A percentile compares a stretch with the other conserved stretches of the same genome.
Evolutionary conservation across 2,888 invertebrate genomes (phyloP).

Genomic region (Aquatica leii): DNA sequence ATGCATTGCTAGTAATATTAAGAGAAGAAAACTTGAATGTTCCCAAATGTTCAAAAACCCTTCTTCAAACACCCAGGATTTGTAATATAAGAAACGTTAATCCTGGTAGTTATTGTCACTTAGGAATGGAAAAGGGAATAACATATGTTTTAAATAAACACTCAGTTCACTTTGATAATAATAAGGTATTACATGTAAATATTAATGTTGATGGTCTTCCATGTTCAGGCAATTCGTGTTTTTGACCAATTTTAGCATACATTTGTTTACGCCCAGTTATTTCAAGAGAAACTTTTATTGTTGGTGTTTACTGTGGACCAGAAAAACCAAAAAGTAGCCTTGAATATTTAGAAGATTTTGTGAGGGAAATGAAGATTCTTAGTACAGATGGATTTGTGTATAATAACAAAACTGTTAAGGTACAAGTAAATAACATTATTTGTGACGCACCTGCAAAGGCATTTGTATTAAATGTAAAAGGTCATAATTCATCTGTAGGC

Average conservation of each 20-base stretch:
- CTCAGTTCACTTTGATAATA: not conserved
- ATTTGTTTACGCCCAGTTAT: not conserved
- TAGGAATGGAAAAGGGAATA: not conserved
- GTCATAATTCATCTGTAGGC: not conserved
- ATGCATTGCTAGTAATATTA: not conserved
- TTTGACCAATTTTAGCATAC: not conserved
- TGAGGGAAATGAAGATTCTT: no score
- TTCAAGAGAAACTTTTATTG: not conserved
- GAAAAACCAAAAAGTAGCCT: not conserved
- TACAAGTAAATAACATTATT: not conserved
- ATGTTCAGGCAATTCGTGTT: no score
- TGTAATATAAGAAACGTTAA: not conserved
- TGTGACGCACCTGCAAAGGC: slow-evolving; percentile 1
- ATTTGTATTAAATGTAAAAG: no score
- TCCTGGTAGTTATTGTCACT: not conserved
- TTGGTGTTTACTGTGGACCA: not conserved
- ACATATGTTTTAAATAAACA: not conserved
- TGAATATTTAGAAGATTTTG: not conserved
- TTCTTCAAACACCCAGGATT: not conserved
- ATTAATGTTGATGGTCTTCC: not conserved
- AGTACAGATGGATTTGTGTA: no score
- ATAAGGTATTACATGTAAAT: not conserved
- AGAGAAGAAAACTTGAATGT: not conserved
- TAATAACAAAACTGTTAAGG: no score
- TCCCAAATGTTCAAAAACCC: not conserved